Percentiles rank a stretch among this genome's conserved stretches.
phyloP scores from a whole-genome alignment of 2,888 invertebrate species.

The Ophioninae sp. region DNA sequence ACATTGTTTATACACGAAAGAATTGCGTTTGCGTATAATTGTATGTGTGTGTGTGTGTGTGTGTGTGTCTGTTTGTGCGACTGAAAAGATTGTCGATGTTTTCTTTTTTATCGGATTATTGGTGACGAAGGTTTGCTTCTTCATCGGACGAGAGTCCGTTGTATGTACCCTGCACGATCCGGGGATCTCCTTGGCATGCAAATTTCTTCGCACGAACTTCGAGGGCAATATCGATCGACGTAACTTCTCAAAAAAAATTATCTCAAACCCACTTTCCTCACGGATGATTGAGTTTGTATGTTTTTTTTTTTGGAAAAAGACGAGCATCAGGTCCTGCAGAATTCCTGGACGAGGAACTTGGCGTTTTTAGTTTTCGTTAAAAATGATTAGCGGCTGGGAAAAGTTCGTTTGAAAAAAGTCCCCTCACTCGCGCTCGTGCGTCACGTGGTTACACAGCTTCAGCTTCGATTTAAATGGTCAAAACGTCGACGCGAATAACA shows the following conservation, averaged over 20 bases:
- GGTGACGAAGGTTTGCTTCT: slow-evolving; percentile 14
- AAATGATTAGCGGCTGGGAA: too few relatives aligned
- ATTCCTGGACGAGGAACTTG: too few relatives aligned
- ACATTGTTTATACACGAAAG: not conserved
- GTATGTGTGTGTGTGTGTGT: not conserved
- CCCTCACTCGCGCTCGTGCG: too few relatives aligned
- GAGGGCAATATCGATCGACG: too few relatives aligned
- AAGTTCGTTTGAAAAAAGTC: too few relatives aligned
- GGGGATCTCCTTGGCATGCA: slow-evolving; percentile 66
- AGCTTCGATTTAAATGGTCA: slow-evolving; percentile 8
- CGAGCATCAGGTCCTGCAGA: too few relatives aligned
- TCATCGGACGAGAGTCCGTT: slow-evolving; percentile 59
- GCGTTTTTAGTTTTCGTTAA: too few relatives aligned
- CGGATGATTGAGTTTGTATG: too few relatives aligned
- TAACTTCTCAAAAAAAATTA: too few relatives aligned
- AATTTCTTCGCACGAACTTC: not conserved
- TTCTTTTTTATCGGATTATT: not conserved
- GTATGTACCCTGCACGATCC: slow-evolving; percentile 78
- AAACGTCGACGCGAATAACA: slow-evolving; percentile 13
- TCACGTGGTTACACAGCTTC: too few relatives aligned
- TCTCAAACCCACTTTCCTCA: too few relatives aligned
- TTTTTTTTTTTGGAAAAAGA: too few relatives aligned
- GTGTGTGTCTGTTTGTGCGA: slow-evolving; percentile 44
- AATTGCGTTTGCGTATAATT: not conserved
- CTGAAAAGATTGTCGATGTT: slow-evolving; percentile 35